phyloP scores from a whole-genome alignment of 92 coral and sea anemone genomes.

The Parazoanthus swiftii region DNA sequence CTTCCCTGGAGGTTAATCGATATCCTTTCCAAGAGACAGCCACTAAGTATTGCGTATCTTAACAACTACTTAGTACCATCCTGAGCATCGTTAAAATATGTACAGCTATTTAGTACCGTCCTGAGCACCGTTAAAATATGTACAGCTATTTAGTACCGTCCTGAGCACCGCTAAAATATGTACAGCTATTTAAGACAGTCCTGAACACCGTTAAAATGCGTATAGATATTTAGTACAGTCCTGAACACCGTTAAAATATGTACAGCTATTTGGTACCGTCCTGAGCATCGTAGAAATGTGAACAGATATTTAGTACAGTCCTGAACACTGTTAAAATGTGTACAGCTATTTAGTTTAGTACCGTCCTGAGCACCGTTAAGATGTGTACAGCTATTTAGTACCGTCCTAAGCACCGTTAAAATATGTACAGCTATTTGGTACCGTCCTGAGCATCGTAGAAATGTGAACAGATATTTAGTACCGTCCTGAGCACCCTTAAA shows the following conservation, averaged over 20 bases:
- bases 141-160: no score
- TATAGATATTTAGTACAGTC: conserved; percentile 74
- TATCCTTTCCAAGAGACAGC: conserved; percentile 93
- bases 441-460: background rate
- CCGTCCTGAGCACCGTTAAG: no score
- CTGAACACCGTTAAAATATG: background rate
- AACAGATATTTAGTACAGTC: no score
- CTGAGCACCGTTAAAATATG: background rate
- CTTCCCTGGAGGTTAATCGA: conserved; percentile 89
- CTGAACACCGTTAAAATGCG: no score
- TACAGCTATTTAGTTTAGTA: no score
- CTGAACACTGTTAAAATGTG: no score
- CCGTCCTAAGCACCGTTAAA: background rate
- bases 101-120: conserved; percentile 61
- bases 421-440: no score
- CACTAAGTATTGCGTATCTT: conserved; percentile 90
- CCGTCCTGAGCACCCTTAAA: no score
- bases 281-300: background rate
- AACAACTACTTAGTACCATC: conserved; percentile 78
- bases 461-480: no score
- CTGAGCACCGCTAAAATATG: no score
- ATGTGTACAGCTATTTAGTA: no score
- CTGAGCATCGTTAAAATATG: background rate
- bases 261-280: conserved; percentile 61
- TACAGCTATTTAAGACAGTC: no score